Conservation (phyloP, 2,113 vertebrate genomes). For the Callipepla squamata region DNA sequence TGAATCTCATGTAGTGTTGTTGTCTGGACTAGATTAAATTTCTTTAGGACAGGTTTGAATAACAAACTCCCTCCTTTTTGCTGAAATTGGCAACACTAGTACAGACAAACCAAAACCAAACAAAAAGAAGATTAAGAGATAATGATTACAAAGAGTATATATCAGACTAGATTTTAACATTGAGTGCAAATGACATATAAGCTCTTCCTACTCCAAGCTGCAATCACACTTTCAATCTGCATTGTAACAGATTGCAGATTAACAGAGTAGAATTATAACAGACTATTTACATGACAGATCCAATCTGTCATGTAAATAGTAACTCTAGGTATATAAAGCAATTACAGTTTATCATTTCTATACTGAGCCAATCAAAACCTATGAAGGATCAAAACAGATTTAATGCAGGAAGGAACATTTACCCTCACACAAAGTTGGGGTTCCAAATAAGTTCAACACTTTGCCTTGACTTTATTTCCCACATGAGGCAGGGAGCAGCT, state of each 20-base stretch:
- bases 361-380: background rate
- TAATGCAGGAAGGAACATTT: background rate
- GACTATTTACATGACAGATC: no score
- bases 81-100: background rate
- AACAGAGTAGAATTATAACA: no score
- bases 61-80: background rate
- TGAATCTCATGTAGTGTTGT: background rate
- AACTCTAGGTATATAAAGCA: background rate
- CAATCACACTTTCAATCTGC: background rate
- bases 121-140: background rate
- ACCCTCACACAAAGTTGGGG: background rate
- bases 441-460: background rate
- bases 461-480: background rate
- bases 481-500: background rate
- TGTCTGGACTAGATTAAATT: background rate
- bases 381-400: background rate
- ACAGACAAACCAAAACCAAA: background rate
- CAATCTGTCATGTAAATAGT: background rate
- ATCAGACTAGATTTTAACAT: background rate
- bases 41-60: background rate
- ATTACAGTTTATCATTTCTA: background rate
- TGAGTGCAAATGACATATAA: background rate
- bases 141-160: background rate
- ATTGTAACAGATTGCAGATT: no score
- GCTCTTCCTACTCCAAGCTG: background rate